Base-by-base conservation (phyloP, 2,797 vertebrate genomes). In the Pangasius macronema region DNA sequence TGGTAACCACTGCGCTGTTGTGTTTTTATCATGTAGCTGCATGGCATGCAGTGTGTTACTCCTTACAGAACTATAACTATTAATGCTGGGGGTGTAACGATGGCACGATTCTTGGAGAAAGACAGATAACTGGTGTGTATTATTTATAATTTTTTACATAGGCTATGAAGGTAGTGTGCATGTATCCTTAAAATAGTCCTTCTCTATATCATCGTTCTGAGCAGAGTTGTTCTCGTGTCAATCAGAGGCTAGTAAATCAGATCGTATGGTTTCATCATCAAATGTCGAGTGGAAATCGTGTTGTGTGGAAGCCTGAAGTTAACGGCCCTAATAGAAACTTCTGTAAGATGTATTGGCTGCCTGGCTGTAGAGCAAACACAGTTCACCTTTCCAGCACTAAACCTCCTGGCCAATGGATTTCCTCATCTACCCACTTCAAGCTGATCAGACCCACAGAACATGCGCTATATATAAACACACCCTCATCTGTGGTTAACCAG, bases 391-490 rank as follows among this genome's bases (percentile, higher is more conserved):
- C 27, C 80, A 65, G 57, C 59, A 20, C 80, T 65, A 5, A 65
- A 65, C 27, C 30, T 49, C 27, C 42, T 6, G 2, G 27, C 80
- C 20, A 8, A 82, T 65, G 81, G 16, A 67, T 63, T 82, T 67
- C 81, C 57, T 82, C 36, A 67, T 67, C 42, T 30, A 14, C 39
- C 27, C 42, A 30, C 59, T 49, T 20, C 14, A 49, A 5, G 39
- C 7, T 67, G 61, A 65, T 82, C 42, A 67, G 61, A 49, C 42
- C 81, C 81, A 24, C 63, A 83, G 61, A 83, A 83, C 67, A 57
- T 27, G 46, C 24, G 0, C 53, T 84, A 18, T 73, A 55, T 22
- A 73, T 84, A 72, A 57, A 73, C 67, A 73, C 68, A 39, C 83
- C 51, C 65, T 84, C 33, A 0, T 59, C 51, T 46, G 51, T 18